Percentiles rank a stretch among this genome's conserved stretches.
phyloP scores from a whole-genome alignment of 2,113 vertebrate species.

The Myrmophylax atrothorax region DNA sequence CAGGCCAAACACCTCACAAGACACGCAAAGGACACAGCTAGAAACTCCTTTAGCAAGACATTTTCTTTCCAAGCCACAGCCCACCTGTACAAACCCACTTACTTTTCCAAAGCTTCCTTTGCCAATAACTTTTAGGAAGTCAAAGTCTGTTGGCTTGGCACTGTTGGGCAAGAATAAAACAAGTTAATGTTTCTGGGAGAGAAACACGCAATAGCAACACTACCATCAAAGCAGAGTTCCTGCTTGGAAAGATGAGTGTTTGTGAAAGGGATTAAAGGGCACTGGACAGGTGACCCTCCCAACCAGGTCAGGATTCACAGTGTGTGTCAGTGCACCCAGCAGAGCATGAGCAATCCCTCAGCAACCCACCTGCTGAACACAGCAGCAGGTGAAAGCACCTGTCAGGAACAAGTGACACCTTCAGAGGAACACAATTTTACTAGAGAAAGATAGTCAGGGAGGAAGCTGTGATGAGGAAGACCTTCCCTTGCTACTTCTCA shows the following conservation, averaged over 20 bases:
- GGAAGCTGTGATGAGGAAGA: background rate
- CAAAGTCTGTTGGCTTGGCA: constrained; percentile 83
- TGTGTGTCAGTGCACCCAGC: fast-evolving
- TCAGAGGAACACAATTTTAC: background rate
- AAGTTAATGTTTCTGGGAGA: constrained; percentile 37
- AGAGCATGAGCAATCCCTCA: background rate
- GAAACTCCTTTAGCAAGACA: background rate
- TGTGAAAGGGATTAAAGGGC: constrained; percentile 31
- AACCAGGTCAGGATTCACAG: background rate
- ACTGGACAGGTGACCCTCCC: background rate
- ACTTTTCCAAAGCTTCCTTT: constrained; percentile 85
- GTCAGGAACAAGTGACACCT: background rate
- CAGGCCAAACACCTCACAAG: background rate
- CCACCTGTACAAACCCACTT: constrained; percentile 33
- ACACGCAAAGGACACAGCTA: background rate
- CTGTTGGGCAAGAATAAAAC: constrained; percentile 60
- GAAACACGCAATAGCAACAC: background rate
- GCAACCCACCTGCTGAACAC: background rate
- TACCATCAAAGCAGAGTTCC: background rate
- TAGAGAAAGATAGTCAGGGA: background rate
- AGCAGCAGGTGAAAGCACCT: background rate
- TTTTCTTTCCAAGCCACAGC: background rate
- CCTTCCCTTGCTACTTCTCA: background rate
- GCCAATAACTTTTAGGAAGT: constrained; percentile 84
- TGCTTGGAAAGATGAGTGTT: background rate